Evolutionary conservation across 2,888 invertebrate genomes (phyloP).

Genomic region (Ochropleura leucogaster): DNA sequence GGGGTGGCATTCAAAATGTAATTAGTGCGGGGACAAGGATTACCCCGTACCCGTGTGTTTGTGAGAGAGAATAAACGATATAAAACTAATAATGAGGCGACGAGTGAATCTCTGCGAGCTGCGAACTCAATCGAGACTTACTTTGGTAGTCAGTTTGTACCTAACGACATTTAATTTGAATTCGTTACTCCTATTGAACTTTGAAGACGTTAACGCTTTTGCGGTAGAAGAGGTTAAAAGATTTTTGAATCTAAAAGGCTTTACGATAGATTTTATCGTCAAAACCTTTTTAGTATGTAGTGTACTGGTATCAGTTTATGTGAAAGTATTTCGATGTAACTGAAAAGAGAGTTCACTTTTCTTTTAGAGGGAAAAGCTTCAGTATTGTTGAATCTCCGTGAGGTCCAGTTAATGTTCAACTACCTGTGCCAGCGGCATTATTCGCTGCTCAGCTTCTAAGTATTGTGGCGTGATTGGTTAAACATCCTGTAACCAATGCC

Average conservation of each 20-base stretch:
- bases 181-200: conserved; percentile 17
- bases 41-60: conserved; percentile 50
- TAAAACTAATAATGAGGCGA: conserved; percentile 63
- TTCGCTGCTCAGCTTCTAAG: too few relatives aligned
- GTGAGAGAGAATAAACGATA: conserved; percentile 51
- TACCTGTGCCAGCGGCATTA: too few relatives aligned
- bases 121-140: conserved; percentile 14
- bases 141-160: conserved; percentile 14
- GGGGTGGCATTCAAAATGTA: conserved; percentile 69
- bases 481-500: too few relatives aligned
- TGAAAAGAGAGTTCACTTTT: background rate
- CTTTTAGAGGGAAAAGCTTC: background rate
- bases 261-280: background rate
- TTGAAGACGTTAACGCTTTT: background rate
- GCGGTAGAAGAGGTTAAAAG: background rate
- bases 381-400: background rate
- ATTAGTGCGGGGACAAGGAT: conserved; percentile 66
- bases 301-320: background rate
- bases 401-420: background rate
- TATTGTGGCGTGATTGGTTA: too few relatives aligned
- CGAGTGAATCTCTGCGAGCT: conserved; percentile 10
- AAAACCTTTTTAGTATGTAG: background rate
- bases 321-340: background rate
- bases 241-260: background rate
- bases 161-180: conserved; percentile 36